Percentiles rank a stretch among this genome's conserved stretches.
Evolutionary conservation across 2,797 vertebrate genomes (phyloP).

Genomic region (Peromyscus eremicus): DNA sequence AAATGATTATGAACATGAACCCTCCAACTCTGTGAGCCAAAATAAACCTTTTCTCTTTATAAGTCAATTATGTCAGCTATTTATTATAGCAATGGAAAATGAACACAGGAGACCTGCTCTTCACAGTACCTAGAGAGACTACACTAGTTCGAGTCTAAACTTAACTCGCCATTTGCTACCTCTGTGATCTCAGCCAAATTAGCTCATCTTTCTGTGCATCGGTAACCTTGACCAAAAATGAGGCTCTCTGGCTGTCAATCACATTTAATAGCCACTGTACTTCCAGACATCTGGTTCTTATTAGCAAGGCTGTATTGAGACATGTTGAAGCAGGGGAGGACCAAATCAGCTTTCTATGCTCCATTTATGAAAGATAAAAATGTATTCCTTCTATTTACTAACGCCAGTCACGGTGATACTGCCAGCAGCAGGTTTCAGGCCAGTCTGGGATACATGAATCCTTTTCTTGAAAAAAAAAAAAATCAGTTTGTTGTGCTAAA

Average conservation of each 20-base stretch:
- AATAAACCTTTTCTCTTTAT: not conserved
- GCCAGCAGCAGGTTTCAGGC: not conserved
- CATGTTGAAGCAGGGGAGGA: conserved; percentile 85
- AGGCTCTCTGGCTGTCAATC: conserved; percentile 95
- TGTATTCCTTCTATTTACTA: conserved; percentile 14
- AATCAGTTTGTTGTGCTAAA: not conserved
- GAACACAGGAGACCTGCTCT: not conserved
- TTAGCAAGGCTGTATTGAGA: conserved; percentile 90
- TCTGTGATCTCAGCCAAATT: not conserved
- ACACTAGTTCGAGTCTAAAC: not conserved
- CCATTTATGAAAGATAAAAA: not conserved
- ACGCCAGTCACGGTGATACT: not conserved
- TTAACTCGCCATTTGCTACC: not conserved
- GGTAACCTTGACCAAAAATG: conserved; percentile 89
- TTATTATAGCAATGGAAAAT: not conserved
- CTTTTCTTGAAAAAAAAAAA: not conserved
- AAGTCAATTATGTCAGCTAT: not conserved
- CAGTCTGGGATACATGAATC: not conserved
- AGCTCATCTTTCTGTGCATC: conserved; percentile 2
- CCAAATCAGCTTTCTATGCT: conserved; percentile 73
- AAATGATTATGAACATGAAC: not conserved
- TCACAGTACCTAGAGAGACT: not conserved
- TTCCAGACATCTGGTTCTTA: conserved; percentile 92
- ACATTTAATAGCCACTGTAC: conserved; percentile 93
- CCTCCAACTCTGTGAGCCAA: not conserved